phyloP scores from a whole-genome alignment of 2,113 vertebrate species.

The Scopus umbretta region DNA sequence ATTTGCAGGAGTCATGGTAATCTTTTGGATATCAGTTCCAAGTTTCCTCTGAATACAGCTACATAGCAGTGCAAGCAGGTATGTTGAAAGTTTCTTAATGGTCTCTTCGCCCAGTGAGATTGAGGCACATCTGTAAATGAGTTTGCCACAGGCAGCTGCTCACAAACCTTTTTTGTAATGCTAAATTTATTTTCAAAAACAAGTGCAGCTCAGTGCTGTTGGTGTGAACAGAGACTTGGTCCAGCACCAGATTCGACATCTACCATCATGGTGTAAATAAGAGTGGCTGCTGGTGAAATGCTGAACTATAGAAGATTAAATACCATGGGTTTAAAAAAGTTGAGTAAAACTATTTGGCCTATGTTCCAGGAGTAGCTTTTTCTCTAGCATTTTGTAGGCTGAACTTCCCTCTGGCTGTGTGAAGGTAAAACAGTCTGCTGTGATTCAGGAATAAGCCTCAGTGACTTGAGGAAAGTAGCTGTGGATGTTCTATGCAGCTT shows the following conservation, averaged over 20 bases:
- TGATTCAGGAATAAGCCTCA: not conserved
- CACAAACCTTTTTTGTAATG: not conserved
- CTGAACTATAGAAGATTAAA: not conserved
- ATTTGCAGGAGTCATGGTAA: not conserved
- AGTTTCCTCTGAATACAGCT: not conserved
- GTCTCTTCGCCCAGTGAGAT: not conserved
- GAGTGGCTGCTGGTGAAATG: not conserved
- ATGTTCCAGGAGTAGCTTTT: not conserved
- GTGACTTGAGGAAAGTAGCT: not conserved
- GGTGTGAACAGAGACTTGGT: not conserved
- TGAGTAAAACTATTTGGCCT: not conserved
- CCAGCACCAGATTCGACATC: not conserved
- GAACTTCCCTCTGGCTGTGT: not conserved
- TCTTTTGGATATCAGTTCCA: not conserved
- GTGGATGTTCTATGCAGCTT: not conserved
- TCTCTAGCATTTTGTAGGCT: not conserved
- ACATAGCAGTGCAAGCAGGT: not conserved
- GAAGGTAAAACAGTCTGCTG: not conserved
- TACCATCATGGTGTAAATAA: fast-evolving
- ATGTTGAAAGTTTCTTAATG: not conserved
- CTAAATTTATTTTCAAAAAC: not conserved
- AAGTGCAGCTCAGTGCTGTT: not conserved
- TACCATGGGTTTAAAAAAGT: not conserved
- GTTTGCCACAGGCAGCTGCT: not conserved
- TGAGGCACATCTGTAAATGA: not conserved